Conservation (phyloP, 2,113 vertebrate genomes). For the Ailuropoda melanoleuca region DNA sequence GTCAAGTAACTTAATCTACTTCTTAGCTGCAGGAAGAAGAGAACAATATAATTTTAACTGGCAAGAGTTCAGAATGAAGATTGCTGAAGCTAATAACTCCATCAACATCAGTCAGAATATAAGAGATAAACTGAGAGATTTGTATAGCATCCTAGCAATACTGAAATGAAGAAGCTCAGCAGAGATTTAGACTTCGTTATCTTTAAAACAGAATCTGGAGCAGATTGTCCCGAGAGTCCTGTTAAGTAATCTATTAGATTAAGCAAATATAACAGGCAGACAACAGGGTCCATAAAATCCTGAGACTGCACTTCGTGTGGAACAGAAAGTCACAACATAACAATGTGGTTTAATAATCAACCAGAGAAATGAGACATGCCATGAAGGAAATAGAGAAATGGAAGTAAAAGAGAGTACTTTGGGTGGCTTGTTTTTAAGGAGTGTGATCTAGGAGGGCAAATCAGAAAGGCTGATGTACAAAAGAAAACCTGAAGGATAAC, state of each 20-base stretch:
- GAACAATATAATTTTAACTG: background rate
- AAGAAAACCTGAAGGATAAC: background rate
- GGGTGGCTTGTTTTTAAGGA: background rate
- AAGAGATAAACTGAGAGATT: background rate
- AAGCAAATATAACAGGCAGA: background rate
- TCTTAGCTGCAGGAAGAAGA: background rate
- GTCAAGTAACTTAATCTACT: background rate
- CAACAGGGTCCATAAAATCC: background rate
- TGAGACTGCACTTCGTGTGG: background rate
- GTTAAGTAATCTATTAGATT: background rate
- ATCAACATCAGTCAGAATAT: background rate
- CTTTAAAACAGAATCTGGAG: background rate
- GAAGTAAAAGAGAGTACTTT: background rate
- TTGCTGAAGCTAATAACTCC: background rate
- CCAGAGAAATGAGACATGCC: background rate
- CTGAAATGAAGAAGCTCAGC: background rate
- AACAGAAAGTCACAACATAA: background rate
- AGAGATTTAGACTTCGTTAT: background rate
- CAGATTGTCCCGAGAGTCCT: background rate
- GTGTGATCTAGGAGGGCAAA: background rate
- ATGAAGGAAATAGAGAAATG: background rate
- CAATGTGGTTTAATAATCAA: background rate
- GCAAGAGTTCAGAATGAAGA: background rate
- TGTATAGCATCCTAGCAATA: background rate
- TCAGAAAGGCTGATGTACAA: background rate